Evolutionary conservation across 2,113 vertebrate genomes (phyloP), one percentile per base, ranked within the genome.

Genomic region (Notarius quadriscutis): DNA sequence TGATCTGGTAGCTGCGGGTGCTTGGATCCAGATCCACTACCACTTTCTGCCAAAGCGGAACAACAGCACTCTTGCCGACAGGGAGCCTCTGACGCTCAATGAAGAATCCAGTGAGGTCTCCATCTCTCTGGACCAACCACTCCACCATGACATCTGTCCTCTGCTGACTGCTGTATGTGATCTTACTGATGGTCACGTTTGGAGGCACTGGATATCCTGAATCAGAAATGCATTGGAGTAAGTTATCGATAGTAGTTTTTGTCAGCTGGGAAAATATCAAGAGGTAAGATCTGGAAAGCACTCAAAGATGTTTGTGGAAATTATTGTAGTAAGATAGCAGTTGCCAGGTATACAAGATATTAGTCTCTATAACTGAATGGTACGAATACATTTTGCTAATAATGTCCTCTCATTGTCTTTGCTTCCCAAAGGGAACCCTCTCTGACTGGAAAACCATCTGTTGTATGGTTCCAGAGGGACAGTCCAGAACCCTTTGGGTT

Each of bases 161-260:
- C 0, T 94, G 92, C 2, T 90, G 94, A 5, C 93, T 94, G 83
- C 94, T 97, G 87, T 96, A 96, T 85, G 92, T 91, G 15, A 93
- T 92, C 86, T 86, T 96, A 92, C 95, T 94, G 91, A 98, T 96
- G 83, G 96, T 97, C 27, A 96, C 96, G 0, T 98, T 98, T 62
- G 97, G 97, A 0, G 97, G 97, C 62, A 95, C 94, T 0, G 97
- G 97, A 87, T 98, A 93, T n/a, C 95, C 97, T 98, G 90, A 6
- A 20, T 87, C 0, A 51, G 57, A 34, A 50, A 0, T 4, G 72
- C 27, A 72, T 48, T 72, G 5, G 55, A 34, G 58, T 57, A 25
- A 15, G 30, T 72, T 6, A 51, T 0, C 22, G 50, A 27, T 0
- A 80, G 7, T 51, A 15, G n/a, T 84, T 55, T 53, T 69, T n/a